phyloP scores from a whole-genome alignment of 2,113 vertebrate genomes.

The Cranoglanis bouderius region DNA sequence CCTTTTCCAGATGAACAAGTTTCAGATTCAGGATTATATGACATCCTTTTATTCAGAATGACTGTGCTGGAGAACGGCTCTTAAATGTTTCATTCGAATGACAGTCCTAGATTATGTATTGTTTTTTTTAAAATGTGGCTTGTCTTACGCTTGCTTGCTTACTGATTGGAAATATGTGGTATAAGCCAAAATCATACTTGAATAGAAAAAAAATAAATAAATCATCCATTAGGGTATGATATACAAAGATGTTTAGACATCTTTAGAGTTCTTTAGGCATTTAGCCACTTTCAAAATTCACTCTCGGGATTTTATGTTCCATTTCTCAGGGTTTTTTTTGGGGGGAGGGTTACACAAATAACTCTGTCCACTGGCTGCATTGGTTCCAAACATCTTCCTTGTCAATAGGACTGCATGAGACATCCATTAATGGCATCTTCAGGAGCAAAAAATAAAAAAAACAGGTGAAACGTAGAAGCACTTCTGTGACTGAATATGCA shows the following conservation, averaged over 20 bases:
- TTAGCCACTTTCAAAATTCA: not conserved
- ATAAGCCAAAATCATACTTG: not conserved
- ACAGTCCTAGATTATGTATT: not conserved
- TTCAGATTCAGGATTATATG: conserved; percentile 6
- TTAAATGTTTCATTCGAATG: conserved; percentile 14
- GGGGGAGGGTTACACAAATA: no score
- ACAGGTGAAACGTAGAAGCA: conserved; percentile 9
- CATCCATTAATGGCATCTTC: conserved; percentile 41
- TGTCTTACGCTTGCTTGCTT: not conserved
- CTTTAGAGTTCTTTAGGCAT: not conserved
- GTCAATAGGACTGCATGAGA: conserved; percentile 24
- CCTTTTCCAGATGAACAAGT: conserved; percentile 6
- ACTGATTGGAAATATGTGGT: not conserved
- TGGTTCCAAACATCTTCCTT: conserved; percentile 24
- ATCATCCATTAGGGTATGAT: conserved; percentile 21
- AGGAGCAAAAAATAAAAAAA: conserved; percentile 17
- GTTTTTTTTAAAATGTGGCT: not conserved
- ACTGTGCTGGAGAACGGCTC: not conserved
- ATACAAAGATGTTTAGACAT: not conserved
- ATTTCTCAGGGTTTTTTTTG: conserved; percentile 1
- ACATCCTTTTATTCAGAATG: conserved; percentile 1
- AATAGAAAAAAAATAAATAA: not conserved
- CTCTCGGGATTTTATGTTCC: not conserved
- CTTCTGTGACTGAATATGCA: conserved; percentile 23
- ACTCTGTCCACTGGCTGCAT: conserved; percentile 14